Evolutionary conservation across 2,888 invertebrate species (phyloP).

Genomic region (Napeogenes inachia): DNA sequence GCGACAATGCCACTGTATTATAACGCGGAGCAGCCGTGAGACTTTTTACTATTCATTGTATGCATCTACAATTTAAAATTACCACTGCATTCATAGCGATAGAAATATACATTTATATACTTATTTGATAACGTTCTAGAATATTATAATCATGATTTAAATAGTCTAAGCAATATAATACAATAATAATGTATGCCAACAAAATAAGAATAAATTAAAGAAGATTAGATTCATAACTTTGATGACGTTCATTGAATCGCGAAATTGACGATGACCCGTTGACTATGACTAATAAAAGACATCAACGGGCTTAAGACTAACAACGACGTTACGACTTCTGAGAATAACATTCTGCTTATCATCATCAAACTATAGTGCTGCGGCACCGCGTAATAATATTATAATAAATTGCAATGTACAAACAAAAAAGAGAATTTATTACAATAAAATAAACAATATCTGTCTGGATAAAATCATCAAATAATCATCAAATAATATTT

Average conservation of each 20-base stretch:
- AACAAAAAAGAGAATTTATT: neutral
- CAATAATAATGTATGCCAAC: neutral
- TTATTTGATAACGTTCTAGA: conserved; percentile 3
- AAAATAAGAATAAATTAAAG: conserved; percentile 10
- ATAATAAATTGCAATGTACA: conserved; percentile 16
- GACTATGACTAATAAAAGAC: conserved; percentile 30
- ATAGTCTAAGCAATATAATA: neutral
- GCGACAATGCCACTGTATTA: conserved; percentile 67
- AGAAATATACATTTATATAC: conserved; percentile 10
- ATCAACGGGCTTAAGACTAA: conserved; percentile 21
- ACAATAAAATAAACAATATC: no score
- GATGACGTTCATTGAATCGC: conserved; percentile 18
- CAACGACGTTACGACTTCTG: conserved; percentile 23
- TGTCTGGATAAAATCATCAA: no score
- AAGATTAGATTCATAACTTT: no score
- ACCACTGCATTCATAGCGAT: conserved; percentile 21
- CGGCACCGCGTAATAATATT: conserved; percentile 6
- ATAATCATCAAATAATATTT: no score
- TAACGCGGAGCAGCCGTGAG: conserved; percentile 65
- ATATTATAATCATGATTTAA: no score
- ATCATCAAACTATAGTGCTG: conserved; percentile 21
- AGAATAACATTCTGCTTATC: conserved; percentile 28
- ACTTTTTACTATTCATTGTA: conserved; percentile 50
- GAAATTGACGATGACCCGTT: conserved; percentile 16
- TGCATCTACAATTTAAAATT: conserved; percentile 37